Conservation (phyloP, 2,888 invertebrate species). For the Oegoconia quadripuncta region DNA sequence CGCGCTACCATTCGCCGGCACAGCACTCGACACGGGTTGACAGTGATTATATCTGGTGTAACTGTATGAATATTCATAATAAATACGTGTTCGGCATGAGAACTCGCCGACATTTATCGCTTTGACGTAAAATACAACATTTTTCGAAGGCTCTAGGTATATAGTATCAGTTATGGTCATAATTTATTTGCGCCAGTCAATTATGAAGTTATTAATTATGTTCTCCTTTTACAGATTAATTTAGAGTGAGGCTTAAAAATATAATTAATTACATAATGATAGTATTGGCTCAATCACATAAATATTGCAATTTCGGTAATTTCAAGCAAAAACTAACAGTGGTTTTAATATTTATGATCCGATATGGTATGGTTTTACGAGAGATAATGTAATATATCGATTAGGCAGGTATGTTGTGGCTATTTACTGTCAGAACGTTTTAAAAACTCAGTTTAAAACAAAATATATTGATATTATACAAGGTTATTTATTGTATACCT, state of each 20-base stretch:
- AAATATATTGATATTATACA: too few species aligned
- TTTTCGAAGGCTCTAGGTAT: neutral
- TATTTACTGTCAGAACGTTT: too few species aligned
- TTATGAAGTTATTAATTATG: neutral
- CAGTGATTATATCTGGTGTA: conserved; percentile 54
- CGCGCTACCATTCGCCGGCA: conserved; percentile 31
- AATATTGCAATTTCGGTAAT: too few species aligned
- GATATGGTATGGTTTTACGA: neutral
- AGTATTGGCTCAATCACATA: too few species aligned
- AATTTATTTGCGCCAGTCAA: neutral
- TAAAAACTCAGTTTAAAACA: too few species aligned
- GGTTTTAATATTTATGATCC: too few species aligned
- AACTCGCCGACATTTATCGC: conserved; percentile 6
- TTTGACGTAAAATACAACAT: neutral
- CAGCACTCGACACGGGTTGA: conserved; percentile 36
- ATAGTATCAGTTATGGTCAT: neutral
- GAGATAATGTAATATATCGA: neutral
- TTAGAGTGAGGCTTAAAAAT: too few species aligned
- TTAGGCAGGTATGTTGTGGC: conserved; percentile 32
- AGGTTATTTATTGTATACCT: too few species aligned
- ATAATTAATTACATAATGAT: too few species aligned
- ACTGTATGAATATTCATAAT: conserved; percentile 54
- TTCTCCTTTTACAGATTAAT: conserved; percentile 1
- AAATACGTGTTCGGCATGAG: conserved; percentile 35
- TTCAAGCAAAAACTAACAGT: too few species aligned